phyloP scores from a whole-genome alignment of 2,113 vertebrate species.

The Etheostoma cragini region DNA sequence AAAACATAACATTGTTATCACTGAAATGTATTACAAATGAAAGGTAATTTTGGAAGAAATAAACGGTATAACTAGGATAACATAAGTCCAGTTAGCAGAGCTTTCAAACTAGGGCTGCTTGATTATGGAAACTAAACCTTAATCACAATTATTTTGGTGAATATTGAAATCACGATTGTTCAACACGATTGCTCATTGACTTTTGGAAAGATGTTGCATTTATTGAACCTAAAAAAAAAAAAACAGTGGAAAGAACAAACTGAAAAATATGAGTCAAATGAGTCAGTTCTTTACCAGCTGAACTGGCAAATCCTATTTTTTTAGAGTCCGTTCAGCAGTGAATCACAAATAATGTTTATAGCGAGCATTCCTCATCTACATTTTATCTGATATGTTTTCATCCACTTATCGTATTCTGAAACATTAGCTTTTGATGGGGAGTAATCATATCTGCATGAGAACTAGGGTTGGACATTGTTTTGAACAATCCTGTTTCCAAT shows the following conservation, averaged over 20 bases:
- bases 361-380: background rate
- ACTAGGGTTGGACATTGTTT: no score
- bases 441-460: background rate
- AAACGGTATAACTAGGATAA: no score
- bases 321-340: background rate
- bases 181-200: no score
- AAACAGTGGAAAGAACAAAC: no score
- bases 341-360: background rate
- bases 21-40: background rate
- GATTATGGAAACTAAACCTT: no score
- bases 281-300: background rate
- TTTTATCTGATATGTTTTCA: background rate
- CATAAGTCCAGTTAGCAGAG: no score
- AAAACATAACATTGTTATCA: background rate
- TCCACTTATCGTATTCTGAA: background rate
- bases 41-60: background rate
- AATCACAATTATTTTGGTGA: no score
- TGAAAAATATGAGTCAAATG: background rate
- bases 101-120: no score
- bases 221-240: no score
- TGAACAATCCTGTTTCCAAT: no score
- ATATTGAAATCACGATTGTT: no score
- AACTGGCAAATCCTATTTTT: background rate
- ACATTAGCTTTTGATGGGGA: background rate
- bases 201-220: no score